Evolutionary conservation across 2,888 invertebrate genomes (phyloP).

Genomic region (Busseola fusca): DNA sequence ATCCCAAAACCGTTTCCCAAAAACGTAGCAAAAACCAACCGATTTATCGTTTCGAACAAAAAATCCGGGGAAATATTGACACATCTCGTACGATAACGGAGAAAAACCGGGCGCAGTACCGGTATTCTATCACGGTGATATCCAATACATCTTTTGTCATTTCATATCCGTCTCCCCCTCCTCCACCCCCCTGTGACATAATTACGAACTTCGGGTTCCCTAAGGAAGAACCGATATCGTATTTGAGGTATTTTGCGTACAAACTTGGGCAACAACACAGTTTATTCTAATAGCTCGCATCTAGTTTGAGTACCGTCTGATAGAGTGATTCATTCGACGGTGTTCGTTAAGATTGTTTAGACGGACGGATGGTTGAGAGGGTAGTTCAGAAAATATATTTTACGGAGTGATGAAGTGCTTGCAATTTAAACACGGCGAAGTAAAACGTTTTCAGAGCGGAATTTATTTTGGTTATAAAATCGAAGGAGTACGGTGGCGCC

Average conservation of each 20-base stretch:
- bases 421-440: constrained; percentile 51
- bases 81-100: constrained; percentile 56
- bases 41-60: constrained; percentile 61
- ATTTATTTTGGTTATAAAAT: constrained; percentile 41
- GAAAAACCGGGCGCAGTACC: constrained; percentile 50
- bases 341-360: constrained; percentile 49
- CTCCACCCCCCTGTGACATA: constrained; percentile 68
- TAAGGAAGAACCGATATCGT: constrained; percentile 47
- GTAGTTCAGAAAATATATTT: constrained; percentile 44
- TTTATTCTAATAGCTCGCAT: constrained; percentile 56
- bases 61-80: constrained; percentile 58
- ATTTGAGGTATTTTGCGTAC: constrained; percentile 53
- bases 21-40: constrained; percentile 53
- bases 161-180: constrained; percentile 71
- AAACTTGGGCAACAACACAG: constrained; percentile 51
- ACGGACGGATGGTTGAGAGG: constrained; percentile 10
- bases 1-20: constrained; percentile 35
- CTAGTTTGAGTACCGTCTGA: constrained; percentile 38
- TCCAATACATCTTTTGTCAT: constrained; percentile 79
- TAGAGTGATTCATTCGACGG: constrained; percentile 50
- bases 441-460: constrained; percentile 33
- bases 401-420: constrained; percentile 42
- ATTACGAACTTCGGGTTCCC: constrained; percentile 71
- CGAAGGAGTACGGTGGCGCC: constrained; percentile 25
- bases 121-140: constrained; percentile 68